These are phyloP conservation scores for Odobenus rosmarus DNA, from an alignment of 2,113 vertebrate genomes.

Conservation along the genomic window DNA sequence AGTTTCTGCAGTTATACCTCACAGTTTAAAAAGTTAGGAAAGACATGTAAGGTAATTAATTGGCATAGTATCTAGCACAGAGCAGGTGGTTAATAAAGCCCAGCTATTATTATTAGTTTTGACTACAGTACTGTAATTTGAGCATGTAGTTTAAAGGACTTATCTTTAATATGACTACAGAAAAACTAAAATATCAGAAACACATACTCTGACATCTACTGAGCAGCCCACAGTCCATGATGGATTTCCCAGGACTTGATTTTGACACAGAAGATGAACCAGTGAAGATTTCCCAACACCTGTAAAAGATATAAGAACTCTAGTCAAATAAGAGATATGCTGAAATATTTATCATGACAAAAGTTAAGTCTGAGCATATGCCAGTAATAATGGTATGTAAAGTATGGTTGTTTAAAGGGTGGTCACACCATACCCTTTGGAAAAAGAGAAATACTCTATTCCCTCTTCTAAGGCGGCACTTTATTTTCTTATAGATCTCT, in stretches of 20 bases:
- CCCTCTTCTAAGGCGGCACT: not conserved
- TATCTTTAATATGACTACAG: slow-evolving; percentile 10
- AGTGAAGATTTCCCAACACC: slow-evolving; percentile 98
- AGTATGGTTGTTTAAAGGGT: not conserved
- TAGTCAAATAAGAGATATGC: slow-evolving; percentile 26
- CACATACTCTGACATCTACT: slow-evolving; percentile 96
- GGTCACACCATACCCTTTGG: not conserved
- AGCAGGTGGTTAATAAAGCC: slow-evolving; percentile 20
- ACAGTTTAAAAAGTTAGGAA: slow-evolving; percentile 23
- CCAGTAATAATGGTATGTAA: not conserved
- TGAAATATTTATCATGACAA: slow-evolving; percentile 3
- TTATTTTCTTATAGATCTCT: not conserved
- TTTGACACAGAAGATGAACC: slow-evolving; percentile 97
- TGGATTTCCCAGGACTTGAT: slow-evolving; percentile 96
- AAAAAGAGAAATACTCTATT: not conserved
- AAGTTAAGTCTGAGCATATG: not conserved
- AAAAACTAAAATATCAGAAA: slow-evolving; percentile 58
- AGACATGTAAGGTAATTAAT: not conserved
- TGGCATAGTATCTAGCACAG: not conserved
- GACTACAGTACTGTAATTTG: slow-evolving; percentile 12
- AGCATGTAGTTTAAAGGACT: not conserved
- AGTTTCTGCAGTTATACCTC: slow-evolving; percentile 23
- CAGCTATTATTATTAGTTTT: slow-evolving; percentile 42
- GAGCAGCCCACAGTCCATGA: slow-evolving; percentile 99
- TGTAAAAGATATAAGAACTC: slow-evolving; percentile 79